phyloP scores from a whole-genome alignment of 2,797 vertebrate species.

The Chaetodon trifasciatus region DNA sequence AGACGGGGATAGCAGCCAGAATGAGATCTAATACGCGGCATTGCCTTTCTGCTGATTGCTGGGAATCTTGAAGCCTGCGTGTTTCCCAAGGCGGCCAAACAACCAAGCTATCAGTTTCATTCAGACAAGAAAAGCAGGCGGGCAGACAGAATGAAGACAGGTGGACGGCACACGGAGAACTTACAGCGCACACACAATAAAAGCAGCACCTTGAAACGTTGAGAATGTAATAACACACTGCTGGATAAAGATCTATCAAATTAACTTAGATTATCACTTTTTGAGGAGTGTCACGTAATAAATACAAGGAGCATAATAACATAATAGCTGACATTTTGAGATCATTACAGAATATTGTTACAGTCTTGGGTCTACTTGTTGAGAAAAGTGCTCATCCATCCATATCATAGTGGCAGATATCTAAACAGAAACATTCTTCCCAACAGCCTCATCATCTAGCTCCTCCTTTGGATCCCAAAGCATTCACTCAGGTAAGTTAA shows the following conservation, averaged over 20 bases:
- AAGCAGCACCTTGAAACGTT: conserved; percentile 4
- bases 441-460: neutral
- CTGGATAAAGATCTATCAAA: neutral
- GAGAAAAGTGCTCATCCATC: neutral
- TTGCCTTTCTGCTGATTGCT: conserved; percentile 43
- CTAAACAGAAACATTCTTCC: neutral
- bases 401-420: neutral
- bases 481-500: neutral
- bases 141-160: conserved; percentile 15
- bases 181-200: conserved; percentile 3
- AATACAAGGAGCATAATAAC: neutral
- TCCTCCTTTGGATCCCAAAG: neutral
- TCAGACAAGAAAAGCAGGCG: conserved; percentile 23
- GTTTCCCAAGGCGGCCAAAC: conserved; percentile 2
- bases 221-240: neutral
- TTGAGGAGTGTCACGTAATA: neutral
- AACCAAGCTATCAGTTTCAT: conserved; percentile 32
- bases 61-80: conserved; percentile 28
- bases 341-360: neutral
- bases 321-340: neutral
- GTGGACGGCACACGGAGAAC: neutral
- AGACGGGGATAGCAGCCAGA: conserved; percentile 21
- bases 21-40: conserved; percentile 23
- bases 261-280: neutral
- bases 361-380: neutral